Evolutionary conservation across 2,888 invertebrate genomes (phyloP), one percentile per base, ranked within the genome.

Genomic region (Andrena bucephala): DNA sequence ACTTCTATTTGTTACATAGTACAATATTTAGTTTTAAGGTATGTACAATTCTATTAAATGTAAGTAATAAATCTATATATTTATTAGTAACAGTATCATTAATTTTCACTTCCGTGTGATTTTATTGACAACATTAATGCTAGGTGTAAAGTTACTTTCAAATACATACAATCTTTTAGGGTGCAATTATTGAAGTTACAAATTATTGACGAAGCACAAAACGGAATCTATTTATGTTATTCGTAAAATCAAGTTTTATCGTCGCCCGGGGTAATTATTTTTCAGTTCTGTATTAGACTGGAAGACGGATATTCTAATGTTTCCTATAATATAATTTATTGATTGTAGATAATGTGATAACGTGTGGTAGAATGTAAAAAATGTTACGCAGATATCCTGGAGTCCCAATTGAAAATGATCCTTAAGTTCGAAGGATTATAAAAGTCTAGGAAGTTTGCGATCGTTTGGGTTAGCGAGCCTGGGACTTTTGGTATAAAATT

Each of bases 401-500:
- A 10, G 13, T 10, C 13, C 0, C 8, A 33, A 54, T 67, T 62
- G 67, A 42, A 52, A 69, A 69, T 16, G 8, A 57, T 8, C n/a
- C 48, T 33, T 33, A 50, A 50, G 20, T 48, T 42, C 7, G n/a
- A 0, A 50, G 65, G 2, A 2, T 50, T 27, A 4, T n/a, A n/a
- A 31, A 62, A 66, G 50, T 36, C 52, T 72, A 75, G 75, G n/a
- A 59, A 65, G 10, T 76, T 72, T 52, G 0, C 13, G 8, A 33
- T n/a, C 20, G 5, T 48, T n/a, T 16, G 6, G 16, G 72, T 81
- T 83, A 31, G 10, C 27, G 4, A 42, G 8, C 71, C 59, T 83
- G 73, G 36, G 13, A 2, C 6, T 66, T 62, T 33, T 70, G 36
- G 54, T 60, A 54, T n/a, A 81, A 77, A 76, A 77, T 76, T 77